phyloP scores from a whole-genome alignment of 2,113 vertebrate genomes.

The Cyprinus carpio region DNA sequence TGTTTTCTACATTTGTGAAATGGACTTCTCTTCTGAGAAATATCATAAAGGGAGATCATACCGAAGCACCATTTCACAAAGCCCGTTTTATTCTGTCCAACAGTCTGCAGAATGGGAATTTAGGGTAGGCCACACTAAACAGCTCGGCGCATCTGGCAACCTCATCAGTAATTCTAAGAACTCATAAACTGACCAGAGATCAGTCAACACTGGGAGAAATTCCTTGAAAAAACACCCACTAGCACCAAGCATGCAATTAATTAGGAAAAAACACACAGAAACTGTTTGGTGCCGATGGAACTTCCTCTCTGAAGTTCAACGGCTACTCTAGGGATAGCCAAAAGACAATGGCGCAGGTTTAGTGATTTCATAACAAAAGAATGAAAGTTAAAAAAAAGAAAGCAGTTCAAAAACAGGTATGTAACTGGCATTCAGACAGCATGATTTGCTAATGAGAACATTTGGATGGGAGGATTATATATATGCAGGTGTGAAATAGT shows the following conservation, averaged over 20 bases:
- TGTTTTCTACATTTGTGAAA: slow-evolving; percentile 1
- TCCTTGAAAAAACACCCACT: slow-evolving; percentile 37
- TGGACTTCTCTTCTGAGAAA: slow-evolving; percentile 27
- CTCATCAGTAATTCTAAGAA: slow-evolving; percentile 37
- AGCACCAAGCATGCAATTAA: slow-evolving; percentile 37
- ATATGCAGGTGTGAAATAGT: slow-evolving; percentile 22
- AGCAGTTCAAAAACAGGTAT: background rate
- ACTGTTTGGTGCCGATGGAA: slow-evolving; percentile 20
- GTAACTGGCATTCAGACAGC: background rate
- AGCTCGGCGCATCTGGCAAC: slow-evolving; percentile 39
- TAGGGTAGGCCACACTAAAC: slow-evolving; percentile 35
- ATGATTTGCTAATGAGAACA: slow-evolving; percentile 22
- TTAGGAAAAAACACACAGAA: slow-evolving; percentile 47
- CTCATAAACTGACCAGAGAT: slow-evolving; percentile 42
- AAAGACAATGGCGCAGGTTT: slow-evolving; percentile 1
- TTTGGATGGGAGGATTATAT: background rate
- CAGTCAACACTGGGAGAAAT: slow-evolving; percentile 29
- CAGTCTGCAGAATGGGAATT: slow-evolving; percentile 33
- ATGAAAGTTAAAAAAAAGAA: background rate
- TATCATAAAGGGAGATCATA: slow-evolving; percentile 25
- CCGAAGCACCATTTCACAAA: slow-evolving; percentile 4
- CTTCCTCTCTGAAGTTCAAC: slow-evolving; percentile 28
- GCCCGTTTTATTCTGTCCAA: slow-evolving; percentile 21
- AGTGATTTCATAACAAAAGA: slow-evolving; percentile 2
- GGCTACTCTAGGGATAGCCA: slow-evolving; percentile 4